Evolutionary conservation across 2,113 vertebrate species (phyloP).

Genomic region (Neolamprologus fasciatus): DNA sequence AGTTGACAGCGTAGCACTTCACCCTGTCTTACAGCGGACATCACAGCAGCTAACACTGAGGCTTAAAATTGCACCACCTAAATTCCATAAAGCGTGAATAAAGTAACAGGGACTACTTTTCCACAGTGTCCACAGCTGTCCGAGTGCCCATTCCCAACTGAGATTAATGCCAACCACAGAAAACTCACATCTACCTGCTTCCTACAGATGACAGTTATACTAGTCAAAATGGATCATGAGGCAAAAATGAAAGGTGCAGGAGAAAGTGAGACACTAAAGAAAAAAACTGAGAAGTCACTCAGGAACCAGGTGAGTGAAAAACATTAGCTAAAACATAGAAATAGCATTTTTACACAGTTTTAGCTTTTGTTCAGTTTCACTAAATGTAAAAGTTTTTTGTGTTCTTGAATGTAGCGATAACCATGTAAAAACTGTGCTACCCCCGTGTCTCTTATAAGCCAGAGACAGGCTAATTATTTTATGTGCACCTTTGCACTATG

Average conservation of each 20-base stretch:
- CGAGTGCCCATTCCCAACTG: neutral
- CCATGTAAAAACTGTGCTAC: neutral
- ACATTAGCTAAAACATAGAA: neutral
- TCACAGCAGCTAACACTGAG: neutral
- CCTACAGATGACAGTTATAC: neutral
- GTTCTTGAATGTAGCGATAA: neutral
- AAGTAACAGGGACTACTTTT: neutral
- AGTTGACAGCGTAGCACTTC: neutral
- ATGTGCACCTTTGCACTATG: neutral
- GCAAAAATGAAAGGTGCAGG: neutral
- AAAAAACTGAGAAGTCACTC: fast-evolving
- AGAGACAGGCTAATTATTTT: neutral
- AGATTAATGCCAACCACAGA: neutral
- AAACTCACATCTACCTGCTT: neutral
- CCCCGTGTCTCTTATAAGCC: neutral
- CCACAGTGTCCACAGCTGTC: neutral
- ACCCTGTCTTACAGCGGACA: neutral
- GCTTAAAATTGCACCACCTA: neutral
- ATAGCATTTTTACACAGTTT: neutral
- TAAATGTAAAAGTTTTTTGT: neutral
- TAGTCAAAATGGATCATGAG: neutral
- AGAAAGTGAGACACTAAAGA: neutral
- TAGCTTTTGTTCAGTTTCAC: neutral
- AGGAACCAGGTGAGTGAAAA: neutral
- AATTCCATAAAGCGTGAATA: neutral